Base-by-base conservation (phyloP, 1,140 invertebrate genomes). In the Bombus picipes region DNA sequence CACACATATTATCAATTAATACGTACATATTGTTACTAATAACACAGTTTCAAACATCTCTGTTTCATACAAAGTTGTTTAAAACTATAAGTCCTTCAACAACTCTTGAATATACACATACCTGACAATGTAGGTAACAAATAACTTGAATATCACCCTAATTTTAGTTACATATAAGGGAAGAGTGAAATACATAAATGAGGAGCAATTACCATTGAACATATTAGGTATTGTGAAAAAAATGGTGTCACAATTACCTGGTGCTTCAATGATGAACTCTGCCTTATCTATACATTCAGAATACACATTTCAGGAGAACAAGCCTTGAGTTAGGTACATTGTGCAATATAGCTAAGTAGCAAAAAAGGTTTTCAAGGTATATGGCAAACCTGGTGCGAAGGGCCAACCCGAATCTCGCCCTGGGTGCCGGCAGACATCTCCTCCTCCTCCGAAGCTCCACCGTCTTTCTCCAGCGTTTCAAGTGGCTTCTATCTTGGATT, bases 331-430 rank as follows among this genome's bases (percentile, higher is more conserved):
- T 92, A 93, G 93, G 92, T 93, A 92, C 91, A 91, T 86, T 92
- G 91, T 94, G 92, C 92, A 92, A 92, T 93, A 92, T 91, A 94
- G 90, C 92, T 94, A 93, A 91, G 88, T 93, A 91, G 93, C 93
- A 92, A 92, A 90, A 81, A 70, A 86, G 57, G 89, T 93, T 92
- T 91, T 90, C 90, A 92, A 93, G 91, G 92, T 93, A 91, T 94
- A 91, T 91, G 91, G 90, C 94, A 94, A 95, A 98, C 98, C 97
- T 98, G 98, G 96, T 98, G 98, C 94, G 97, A 98, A 95, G 98
- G 97, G 96, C 98, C 98, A 95, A 99, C 98, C 96, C 98, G 97
- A 95, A 99, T 99, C 96, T 99, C 98, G 94, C 98, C 98, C 96
- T 98, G 98, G 94, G 98, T 98, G 94, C 97, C 96, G 94, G 96